Percentiles rank a stretch among this genome's conserved stretches.
phyloP scores from a whole-genome alignment of 2,797 vertebrate species.

The Podarcis lilfordi region DNA sequence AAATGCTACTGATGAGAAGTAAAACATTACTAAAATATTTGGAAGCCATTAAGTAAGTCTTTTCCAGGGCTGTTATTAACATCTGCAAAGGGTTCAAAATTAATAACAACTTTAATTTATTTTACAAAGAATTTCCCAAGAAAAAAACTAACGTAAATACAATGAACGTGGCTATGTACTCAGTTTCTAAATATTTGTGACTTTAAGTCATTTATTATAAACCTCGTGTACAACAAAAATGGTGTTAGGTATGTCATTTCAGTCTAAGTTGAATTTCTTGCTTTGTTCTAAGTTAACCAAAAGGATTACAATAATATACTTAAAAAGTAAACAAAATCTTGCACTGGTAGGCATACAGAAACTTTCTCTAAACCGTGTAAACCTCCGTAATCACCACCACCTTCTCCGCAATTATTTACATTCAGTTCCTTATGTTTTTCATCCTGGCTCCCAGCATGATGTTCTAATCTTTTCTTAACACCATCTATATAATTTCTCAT shows the following conservation, averaged over 20 bases:
- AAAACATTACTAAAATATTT: not conserved
- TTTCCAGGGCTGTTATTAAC: not conserved
- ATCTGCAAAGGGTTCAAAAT: not conserved
- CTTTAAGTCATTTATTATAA: not conserved
- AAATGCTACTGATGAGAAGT: not conserved
- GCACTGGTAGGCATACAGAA: not conserved
- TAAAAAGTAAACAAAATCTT: not conserved
- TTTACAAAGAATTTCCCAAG: not conserved
- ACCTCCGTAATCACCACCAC: not conserved
- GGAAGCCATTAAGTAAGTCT: not conserved
- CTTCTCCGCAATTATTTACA: not conserved
- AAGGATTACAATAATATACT: not conserved
- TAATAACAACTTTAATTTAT: not conserved
- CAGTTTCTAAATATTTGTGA: not conserved
- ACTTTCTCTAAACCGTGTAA: not conserved
- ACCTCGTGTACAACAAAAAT: not conserved
- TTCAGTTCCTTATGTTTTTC: slow-evolving; percentile 4
- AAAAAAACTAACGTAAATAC: not conserved
- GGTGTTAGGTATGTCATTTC: not conserved
- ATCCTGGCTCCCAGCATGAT: not conserved
- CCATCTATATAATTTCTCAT: slow-evolving; percentile 10
- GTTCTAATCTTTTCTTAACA: slow-evolving; percentile 13
- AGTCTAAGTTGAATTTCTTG: not conserved
- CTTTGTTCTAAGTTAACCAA: not conserved
- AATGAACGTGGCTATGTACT: not conserved